These are phyloP conservation scores for Corvus hawaiiensis DNA, from an alignment of 2,113 vertebrate species.

Conservation along the genomic window DNA sequence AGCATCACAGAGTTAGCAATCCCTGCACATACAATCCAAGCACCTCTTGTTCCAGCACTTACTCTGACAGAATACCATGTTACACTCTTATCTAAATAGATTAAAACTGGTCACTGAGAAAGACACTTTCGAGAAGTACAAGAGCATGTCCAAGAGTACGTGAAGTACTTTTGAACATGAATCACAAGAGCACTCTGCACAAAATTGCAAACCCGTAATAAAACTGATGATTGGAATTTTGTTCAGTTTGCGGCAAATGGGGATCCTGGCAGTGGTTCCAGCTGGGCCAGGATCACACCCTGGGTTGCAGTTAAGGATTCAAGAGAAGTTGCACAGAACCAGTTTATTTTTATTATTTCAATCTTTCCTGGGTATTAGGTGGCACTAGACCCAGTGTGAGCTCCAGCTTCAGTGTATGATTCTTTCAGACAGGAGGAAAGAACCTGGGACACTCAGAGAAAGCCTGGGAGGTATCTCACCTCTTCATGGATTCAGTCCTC, in stretches of 20 bases:
- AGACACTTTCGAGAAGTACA: neutral
- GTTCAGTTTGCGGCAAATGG: neutral
- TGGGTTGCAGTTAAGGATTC: neutral
- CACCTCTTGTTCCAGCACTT: neutral
- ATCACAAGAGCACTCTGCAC: neutral
- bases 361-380: neutral
- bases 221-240: neutral
- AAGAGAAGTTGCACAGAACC: neutral
- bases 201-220: neutral
- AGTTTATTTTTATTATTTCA: neutral
- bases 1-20: neutral
- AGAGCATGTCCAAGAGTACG: neutral
- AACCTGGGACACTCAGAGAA: neutral
- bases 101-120: neutral
- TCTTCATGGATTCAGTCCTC: neutral
- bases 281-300: neutral
- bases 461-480: neutral
- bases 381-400: neutral
- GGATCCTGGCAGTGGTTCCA: neutral
- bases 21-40: neutral
- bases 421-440: neutral
- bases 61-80: neutral
- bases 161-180: neutral
- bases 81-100: neutral
- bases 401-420: neutral